Evolutionary conservation across 2,888 invertebrate genomes (phyloP).

Genomic region (Megastigmus dorsalis): DNA sequence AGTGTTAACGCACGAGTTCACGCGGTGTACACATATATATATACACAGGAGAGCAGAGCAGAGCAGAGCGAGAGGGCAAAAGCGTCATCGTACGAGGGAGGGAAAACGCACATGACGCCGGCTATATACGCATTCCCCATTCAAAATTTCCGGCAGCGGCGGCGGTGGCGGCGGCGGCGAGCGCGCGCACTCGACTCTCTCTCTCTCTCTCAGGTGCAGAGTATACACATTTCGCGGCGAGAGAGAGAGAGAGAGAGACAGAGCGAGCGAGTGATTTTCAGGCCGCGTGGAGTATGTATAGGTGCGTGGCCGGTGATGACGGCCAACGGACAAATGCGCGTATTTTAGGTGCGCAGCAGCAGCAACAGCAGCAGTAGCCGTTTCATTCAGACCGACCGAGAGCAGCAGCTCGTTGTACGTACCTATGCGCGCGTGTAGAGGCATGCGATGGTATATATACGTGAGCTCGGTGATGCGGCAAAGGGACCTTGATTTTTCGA

Average conservation of each 20-base stretch:
- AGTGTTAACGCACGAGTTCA: background rate
- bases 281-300: too few relatives aligned
- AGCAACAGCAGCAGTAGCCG: too few relatives aligned
- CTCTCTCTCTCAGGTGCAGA: background rate
- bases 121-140: slow-evolving; percentile 17
- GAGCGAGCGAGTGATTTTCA: slow-evolving; percentile 31
- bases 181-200: slow-evolving; percentile 10
- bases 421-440: background rate
- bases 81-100: too few relatives aligned
- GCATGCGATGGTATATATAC: too few relatives aligned
- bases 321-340: slow-evolving; percentile 3
- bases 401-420: background rate
- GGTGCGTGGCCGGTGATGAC: slow-evolving; percentile 32
- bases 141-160: slow-evolving; percentile 26
- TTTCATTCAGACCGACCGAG: slow-evolving; percentile 7
- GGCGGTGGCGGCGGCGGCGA: background rate
- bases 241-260: slow-evolving; percentile 33
- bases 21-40: background rate
- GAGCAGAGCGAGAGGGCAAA: too few relatives aligned
- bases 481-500: slow-evolving; percentile 25
- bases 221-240: slow-evolving; percentile 19
- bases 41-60: too few relatives aligned
- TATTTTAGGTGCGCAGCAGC: background rate
- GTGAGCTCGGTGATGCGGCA: background rate
- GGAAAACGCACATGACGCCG: slow-evolving; percentile 6